A percentile compares a stretch with the other conserved stretches of the same genome.
Conservation (phyloP, 2,888 invertebrate genomes). For the Chrysolina oricalcia region DNA sequence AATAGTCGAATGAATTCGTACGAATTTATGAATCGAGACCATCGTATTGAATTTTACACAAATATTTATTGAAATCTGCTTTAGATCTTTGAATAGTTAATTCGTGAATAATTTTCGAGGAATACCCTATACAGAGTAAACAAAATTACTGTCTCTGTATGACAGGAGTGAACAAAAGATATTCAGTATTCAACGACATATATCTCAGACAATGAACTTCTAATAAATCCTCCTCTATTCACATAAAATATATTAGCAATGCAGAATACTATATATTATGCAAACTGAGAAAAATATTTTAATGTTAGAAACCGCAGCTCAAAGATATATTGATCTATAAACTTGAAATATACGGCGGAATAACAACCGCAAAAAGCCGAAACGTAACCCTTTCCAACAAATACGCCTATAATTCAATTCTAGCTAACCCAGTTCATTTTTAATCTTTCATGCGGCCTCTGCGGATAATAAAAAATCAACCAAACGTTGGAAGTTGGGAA, state of each 20-base stretch:
- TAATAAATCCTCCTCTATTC: not conserved
- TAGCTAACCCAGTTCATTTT: conserved; percentile 16
- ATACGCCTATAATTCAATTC: not conserved
- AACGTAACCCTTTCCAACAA: not conserved
- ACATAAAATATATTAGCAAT: conserved; percentile 9
- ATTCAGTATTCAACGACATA: not conserved
- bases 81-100: too few species aligned
- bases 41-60: too few species aligned
- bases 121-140: too few species aligned
- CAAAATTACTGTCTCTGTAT: not conserved
- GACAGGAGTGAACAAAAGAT: not conserved
- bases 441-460: conserved; percentile 8
- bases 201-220: not conserved
- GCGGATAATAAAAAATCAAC: not conserved
- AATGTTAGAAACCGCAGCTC: not conserved
- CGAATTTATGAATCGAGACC: too few species aligned
- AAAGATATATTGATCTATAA: conserved; percentile 21
- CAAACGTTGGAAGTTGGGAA: conserved; percentile 1
- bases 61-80: too few species aligned
- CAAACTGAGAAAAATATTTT: not conserved
- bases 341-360: conserved; percentile 10
- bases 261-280: not conserved
- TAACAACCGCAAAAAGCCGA: conserved; percentile 8
- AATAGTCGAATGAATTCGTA: too few species aligned
- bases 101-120: too few species aligned